Conservation (phyloP, 2,888 invertebrate genomes). For the Alviniconcha strummeri region DNA sequence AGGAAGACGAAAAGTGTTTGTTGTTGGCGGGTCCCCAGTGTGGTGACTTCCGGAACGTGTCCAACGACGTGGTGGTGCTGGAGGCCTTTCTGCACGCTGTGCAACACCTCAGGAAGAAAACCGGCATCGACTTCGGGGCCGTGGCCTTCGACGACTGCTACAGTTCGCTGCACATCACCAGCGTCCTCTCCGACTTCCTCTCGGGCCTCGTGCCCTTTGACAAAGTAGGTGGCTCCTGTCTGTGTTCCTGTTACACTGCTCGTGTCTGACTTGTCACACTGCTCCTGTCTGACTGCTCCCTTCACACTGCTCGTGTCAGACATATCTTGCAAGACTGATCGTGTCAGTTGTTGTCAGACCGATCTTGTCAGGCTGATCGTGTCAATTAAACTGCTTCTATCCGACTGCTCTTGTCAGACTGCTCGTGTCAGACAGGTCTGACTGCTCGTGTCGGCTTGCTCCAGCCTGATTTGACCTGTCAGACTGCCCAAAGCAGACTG, state of each 20-base stretch:
- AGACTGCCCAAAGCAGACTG: background rate
- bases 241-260: too few relatives aligned
- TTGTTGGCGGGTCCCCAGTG: conserved; percentile 37
- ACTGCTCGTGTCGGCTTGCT: too few relatives aligned
- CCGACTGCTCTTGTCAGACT: too few relatives aligned
- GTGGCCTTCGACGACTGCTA: conserved; percentile 66
- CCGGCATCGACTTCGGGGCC: conserved; percentile 60
- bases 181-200: conserved; percentile 41
- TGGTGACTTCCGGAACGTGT: conserved; percentile 50
- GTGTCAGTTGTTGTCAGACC: too few relatives aligned
- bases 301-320: background rate
- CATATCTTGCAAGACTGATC: conserved; percentile 4
- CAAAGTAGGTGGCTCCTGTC: background rate
- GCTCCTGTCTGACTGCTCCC: background rate
- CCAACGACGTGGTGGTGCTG: conserved; percentile 55
- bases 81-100: conserved; percentile 61
- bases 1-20: too few relatives aligned
- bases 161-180: conserved; percentile 49
- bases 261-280: background rate
- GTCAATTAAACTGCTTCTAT: too few relatives aligned
- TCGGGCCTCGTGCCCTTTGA: conserved; percentile 30
- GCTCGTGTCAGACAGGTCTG: too few relatives aligned
- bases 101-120: conserved; percentile 41
- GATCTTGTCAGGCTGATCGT: background rate
- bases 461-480: too few relatives aligned